Evolutionary conservation across 2,113 vertebrate species (phyloP), one percentile per base, ranked within the genome.

Genomic region (Tyrannus savana): DNA sequence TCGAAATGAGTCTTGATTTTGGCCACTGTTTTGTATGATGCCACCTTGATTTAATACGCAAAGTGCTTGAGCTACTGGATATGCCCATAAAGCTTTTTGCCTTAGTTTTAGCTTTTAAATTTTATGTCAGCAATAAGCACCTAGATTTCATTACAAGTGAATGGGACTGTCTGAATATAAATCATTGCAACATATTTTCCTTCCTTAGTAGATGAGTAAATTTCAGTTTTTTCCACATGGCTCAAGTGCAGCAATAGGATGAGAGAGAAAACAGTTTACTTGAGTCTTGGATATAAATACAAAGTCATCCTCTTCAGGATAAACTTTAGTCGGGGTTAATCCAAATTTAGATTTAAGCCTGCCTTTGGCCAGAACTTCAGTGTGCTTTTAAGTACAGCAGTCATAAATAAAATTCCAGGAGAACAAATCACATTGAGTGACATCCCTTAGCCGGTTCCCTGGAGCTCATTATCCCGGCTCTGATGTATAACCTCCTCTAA

Each of bases 301-400:
- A 66, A 83, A 90, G 78, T 89, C 75, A 87, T 85, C 33, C 71
- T 86, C 63, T 80, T 73, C 60, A 47, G 91, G 75, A 83, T 91
- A 90, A 91, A 83, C 42, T 95, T 80, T 44, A 94, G 84, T 67
- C 82, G 63, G 87, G 75, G 79, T 84, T 93, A 97, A 96, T 96
- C 92, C 84, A 71, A 91, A 96, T 90, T 88, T 78, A 92, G 90
- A 95, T 84, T 80, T 87, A 88, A 88, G 59, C 39, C 85, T 86
- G 49, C 9, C 53, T 94, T 80, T 92, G 88, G 90, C 84, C 78
- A 83, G 87, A 15, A 69, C 53, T 93, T 94, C 63, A 72, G 9
- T 90, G 46, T 4, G 39, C 46, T 49, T 92, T 83, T 62, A 66
- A 94, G 72, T 55, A 42, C 4, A 66, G n/a, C 55, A 42, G 21